Percentiles rank a stretch among this genome's conserved stretches.
Conservation (phyloP, 2,113 vertebrate genomes). For the Leucoraja erinaceus region DNA sequence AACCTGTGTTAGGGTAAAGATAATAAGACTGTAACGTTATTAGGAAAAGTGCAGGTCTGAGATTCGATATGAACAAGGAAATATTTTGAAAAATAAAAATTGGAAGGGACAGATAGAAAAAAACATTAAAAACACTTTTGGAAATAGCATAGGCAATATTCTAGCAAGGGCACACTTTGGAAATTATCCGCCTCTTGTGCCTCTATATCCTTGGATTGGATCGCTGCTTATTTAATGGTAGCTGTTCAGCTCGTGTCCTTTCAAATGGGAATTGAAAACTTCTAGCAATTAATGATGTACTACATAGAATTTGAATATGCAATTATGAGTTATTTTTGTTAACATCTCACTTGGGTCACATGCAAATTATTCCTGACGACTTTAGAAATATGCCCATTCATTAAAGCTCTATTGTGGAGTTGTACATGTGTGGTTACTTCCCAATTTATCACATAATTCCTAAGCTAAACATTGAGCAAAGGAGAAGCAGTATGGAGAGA, state of each 20-base stretch:
- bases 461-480: not conserved
- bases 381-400: not conserved
- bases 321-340: not conserved
- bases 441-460: no score
- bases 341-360: not conserved
- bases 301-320: not conserved
- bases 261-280: not conserved
- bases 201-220: no score
- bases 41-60: no score
- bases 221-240: no score
- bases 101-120: not conserved
- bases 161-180: not conserved
- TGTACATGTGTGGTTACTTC: not conserved
- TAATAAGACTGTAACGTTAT: no score
- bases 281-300: not conserved
- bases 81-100: not conserved
- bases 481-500: not conserved
- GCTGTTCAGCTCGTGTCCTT: no score
- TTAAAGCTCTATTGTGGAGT: not conserved
- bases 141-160: not conserved
- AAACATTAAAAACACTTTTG: not conserved
- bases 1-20: no score
- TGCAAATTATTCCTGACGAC: not conserved
- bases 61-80: not conserved
- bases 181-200: no score